phyloP scores from a whole-genome alignment of 2,113 vertebrate species.

The Mionectes macconnelli region DNA sequence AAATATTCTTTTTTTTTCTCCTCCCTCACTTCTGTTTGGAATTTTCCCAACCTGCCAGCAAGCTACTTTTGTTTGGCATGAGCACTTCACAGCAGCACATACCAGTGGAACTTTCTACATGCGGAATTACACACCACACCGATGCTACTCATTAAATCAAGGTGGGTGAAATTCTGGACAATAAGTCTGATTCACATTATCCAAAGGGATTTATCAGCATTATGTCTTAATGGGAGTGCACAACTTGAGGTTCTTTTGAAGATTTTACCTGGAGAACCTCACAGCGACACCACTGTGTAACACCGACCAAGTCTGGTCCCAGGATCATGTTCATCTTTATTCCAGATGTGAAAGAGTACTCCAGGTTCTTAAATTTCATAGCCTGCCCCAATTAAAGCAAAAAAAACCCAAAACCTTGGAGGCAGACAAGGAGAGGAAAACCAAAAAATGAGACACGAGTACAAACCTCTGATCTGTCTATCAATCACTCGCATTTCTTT shows the following conservation, averaged over 20 bases:
- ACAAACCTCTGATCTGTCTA: conserved; percentile 95
- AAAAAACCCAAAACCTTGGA: neutral
- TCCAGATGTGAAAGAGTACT: neutral
- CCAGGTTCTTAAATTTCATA: neutral
- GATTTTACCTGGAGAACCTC: neutral
- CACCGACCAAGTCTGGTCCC: neutral
- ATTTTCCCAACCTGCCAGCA: neutral
- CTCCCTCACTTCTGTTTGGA: neutral
- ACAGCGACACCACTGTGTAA: accelerated
- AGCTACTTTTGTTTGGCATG: neutral
- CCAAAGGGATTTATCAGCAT: neutral
- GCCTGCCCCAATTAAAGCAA: neutral
- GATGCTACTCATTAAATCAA: neutral
- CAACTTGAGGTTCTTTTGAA: neutral
- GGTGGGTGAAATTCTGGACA: neutral
- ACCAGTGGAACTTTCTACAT: neutral
- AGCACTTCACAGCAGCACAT: neutral
- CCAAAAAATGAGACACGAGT: neutral
- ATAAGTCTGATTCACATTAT: neutral
- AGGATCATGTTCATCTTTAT: neutral
- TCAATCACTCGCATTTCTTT: conserved; percentile 96
- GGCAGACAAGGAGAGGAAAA: neutral
- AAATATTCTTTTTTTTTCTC: neutral
- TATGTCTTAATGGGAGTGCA: neutral
- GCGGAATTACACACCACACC: neutral